Evolutionary conservation across 2,888 invertebrate species (phyloP), one percentile per base, ranked within the genome.

Genomic region (Thumatha senex): DNA sequence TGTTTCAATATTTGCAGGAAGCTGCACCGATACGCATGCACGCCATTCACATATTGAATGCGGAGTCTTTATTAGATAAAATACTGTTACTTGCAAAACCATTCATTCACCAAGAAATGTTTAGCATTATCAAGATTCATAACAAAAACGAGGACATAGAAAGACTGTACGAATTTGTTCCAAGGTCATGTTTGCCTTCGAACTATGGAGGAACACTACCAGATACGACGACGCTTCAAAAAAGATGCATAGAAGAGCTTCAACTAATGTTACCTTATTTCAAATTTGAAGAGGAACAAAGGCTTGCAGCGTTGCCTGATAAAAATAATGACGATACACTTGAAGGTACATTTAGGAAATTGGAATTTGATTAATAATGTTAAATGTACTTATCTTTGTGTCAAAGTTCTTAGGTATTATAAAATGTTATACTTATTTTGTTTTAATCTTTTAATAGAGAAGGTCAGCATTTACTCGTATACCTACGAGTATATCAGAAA

Each of bases 1-100:
- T 93, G 57, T 90, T 93, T 68, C 82, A 85, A 33, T 94, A 92
- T 63, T 67, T 93, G 3, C 93, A 94, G 72, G 93, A 94, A 61
- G 93, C 87, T 7, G 74, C 93, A 59, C 93, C 93, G 0, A 81
- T 92, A 0, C 86, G 92, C 46, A 74, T 94, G 46, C 89, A 86
- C 55, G 89, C 82, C 0, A 91, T 93, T 39, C 93, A 94, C 61
- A 80, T 94, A 0, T 65, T 94, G 12, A 94, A 94, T 44, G 72
- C 48, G 0, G 48, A 45, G 10, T 12, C 48, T 29, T 10, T 52
- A 13, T 3, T 48, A 1, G 52, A 52, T 3, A 48, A 39, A 24
- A 1, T 48, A 13, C n/a, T 48, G 10, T 5, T 34, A 34, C n/a
- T 52, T 0, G 65, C 86, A 18, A 84, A 76, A 53, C 91, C 90